Evolutionary conservation across 2,888 invertebrate species (phyloP).

Genomic region (Agrochola litura): DNA sequence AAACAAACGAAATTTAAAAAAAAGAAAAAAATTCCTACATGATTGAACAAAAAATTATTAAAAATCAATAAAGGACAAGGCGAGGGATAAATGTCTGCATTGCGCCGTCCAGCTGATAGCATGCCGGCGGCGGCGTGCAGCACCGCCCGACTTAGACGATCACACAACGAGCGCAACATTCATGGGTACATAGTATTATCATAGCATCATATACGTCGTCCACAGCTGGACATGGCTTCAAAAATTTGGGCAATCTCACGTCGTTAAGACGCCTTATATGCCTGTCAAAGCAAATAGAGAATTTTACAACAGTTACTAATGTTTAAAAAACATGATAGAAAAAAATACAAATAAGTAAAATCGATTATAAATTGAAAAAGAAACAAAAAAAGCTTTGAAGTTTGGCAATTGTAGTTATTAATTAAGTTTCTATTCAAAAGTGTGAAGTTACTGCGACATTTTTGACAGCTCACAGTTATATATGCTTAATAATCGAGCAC

Average conservation of each 20-base stretch:
- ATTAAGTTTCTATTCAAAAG: conserved; percentile 4
- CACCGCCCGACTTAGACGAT: conserved; percentile 89
- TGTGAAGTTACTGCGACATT: conserved; percentile 7
- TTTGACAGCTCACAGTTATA: neutral
- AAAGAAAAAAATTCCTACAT: neutral
- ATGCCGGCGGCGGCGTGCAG: conserved; percentile 89
- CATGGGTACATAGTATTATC: conserved; percentile 76
- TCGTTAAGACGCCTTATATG: neutral
- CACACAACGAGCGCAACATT: conserved; percentile 88
- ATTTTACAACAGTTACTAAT: neutral
- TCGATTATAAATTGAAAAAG: neutral
- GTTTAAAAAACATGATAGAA: neutral
- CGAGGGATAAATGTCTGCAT: conserved; percentile 82
- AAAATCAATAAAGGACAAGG: conserved; percentile 30
- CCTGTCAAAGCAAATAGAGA: neutral
- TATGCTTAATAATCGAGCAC: neutral
- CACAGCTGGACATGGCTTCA: neutral
- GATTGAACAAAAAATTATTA: neutral
- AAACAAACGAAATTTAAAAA: no score
- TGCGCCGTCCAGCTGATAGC: conserved; percentile 89
- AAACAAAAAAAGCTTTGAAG: neutral
- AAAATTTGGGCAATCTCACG: neutral
- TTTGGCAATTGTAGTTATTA: neutral
- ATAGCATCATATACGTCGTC: conserved; percentile 19
- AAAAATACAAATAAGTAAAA: neutral